Evolutionary conservation across 2,797 vertebrate genomes (phyloP), one percentile per base, ranked within the genome.

Genomic region (Anguilla anguilla): DNA sequence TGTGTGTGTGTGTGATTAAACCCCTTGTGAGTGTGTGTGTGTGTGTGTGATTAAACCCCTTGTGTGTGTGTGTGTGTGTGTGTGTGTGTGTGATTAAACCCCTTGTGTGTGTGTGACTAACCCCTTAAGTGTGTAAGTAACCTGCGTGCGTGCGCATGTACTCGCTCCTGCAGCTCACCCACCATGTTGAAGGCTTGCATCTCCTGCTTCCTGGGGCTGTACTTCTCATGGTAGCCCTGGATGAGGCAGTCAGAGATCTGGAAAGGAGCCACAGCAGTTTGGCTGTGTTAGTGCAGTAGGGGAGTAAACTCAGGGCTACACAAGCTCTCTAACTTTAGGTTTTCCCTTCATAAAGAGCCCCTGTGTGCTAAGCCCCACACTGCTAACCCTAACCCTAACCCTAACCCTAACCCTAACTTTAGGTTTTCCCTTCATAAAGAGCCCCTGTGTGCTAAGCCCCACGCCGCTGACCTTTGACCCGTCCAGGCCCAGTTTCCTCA

Each of bases 401-500:
- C 6, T 10, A 25, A 1, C 10, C 1, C 2, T 2, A 83, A 28
- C 43, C 19, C 46, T 83, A 83, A 83, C 19, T 19, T 51, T 11
- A 15, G 11, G 57, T 25, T 64, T 64, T 57, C 13, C 7, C 82
- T 51, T n/a, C 25, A 13, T 11, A 15, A 25, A 28, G 22, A 83
- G 31, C 6, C 61, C 61, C 61, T 22, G 25, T 67, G 59, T 17
- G 10, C 10, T 86, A 49, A 64, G 49, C 46, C 17, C 43, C 19
- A 9, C 9, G 49, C 49, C 35, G 9, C 94, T 87, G 74, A 99
- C 98, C 97, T 98, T 96, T 15, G 94, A 96, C 11, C 97, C 97
- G 92, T 99, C 97, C 94, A 99, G 94, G 0, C 96, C 98, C 95
- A 99, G 96, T 89, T 97, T 97, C 90, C 92, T 94, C 61, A 99